phyloP scores from a whole-genome alignment of 2,113 vertebrate genomes.

The Vidua macroura region DNA sequence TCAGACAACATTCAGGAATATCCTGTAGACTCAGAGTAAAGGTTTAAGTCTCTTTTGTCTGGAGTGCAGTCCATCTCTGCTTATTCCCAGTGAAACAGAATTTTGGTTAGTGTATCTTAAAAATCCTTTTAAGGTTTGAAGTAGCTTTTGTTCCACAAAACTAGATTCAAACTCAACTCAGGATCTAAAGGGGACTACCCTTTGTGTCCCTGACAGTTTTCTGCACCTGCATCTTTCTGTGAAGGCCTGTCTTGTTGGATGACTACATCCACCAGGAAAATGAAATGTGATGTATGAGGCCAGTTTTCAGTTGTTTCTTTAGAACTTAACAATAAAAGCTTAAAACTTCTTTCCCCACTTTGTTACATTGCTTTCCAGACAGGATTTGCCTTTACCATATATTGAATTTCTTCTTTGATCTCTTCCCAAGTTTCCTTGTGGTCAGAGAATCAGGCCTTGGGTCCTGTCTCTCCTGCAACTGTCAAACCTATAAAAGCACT shows the following conservation, averaged over 20 bases:
- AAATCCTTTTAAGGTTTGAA: not conserved
- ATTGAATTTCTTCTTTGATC: not conserved
- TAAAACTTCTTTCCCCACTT: not conserved
- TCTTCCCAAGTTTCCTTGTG: not conserved
- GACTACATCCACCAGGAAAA: not conserved
- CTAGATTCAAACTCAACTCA: not conserved
- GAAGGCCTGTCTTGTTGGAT: not conserved
- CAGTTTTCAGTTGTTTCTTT: not conserved
- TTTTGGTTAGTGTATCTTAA: not conserved
- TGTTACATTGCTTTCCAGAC: not conserved
- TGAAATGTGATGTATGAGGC: not conserved
- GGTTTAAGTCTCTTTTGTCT: not conserved
- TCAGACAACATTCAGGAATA: not conserved
- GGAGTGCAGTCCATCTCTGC: not conserved
- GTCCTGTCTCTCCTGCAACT: not conserved
- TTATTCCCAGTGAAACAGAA: not conserved
- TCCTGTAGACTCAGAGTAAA: not conserved
- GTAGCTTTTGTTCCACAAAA: not conserved
- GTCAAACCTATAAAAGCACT: not conserved
- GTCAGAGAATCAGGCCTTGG: not conserved
- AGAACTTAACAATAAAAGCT: not conserved
- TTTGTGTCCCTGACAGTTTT: not conserved
- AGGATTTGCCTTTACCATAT: not conserved
- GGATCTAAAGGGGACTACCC: not conserved
- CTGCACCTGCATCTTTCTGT: not conserved